Base-by-base conservation (phyloP, 2,888 invertebrate genomes). In the Hanleya hanleyi region DNA sequence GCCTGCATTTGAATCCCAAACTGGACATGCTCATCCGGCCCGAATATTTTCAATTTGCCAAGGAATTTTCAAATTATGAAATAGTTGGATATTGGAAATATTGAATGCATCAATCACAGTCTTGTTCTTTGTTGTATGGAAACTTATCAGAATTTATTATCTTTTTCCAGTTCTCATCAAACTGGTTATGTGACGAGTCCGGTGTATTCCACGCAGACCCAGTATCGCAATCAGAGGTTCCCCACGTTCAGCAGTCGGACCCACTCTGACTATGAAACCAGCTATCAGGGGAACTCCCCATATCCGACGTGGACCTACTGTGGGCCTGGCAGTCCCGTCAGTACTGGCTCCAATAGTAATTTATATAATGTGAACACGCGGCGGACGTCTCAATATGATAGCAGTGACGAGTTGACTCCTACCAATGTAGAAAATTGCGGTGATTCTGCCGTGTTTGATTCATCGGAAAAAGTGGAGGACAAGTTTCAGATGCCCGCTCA, bases 321-420 rank as follows among this genome's bases (percentile, higher is more conserved):
- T 7, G 51, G 51, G 38, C 38, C 32, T 9, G 32, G 22, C 38
- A 41, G 29, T 36, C 32, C 41, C 29, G 77, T 79, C 32, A 77
- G 77, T 62, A 50, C 77, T 37, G 77, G 72, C 5, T 86, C 87
- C 15, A 81, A 84, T 66, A 86, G 87, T 80, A 88, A 89, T 71
- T 84, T 91, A 78, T 91, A 91, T 82, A 91, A 90, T 81, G 85
- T 91, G 26, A 86, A 87, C 67, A 90, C 90, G 49, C 89, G 91
- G 73, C 83, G 91, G 67, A 90, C 90, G 9, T 89, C 86, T 22
- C 84, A 84, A 65, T 89, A 88, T 73, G 85, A 87, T 65, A 88
- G 88, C 74, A 83, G 83, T 5, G 88, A 88, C 70, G 86, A 86
- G 71, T 76, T 88, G 69, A 80, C 86, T 5, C 82, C 86, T 3